Base-by-base conservation (phyloP, 2,888 invertebrate species). In the Oegoconia quadripuncta region DNA sequence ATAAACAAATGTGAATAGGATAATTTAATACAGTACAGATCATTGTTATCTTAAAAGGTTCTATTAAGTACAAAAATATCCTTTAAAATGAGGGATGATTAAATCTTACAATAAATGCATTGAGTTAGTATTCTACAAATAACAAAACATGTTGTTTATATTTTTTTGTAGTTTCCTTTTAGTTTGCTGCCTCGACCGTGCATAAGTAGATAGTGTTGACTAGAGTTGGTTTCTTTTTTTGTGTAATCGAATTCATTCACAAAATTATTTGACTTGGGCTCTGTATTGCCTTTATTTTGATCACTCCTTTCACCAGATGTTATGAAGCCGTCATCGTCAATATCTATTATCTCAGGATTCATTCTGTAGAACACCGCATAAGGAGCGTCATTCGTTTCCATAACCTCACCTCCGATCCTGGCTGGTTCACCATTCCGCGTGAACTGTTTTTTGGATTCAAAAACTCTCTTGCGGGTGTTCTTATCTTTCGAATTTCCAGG, bases 361-460 rank as follows among this genome's bases (percentile, higher is more conserved):
- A 63, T 68, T 48, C 67, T 65, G 34, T 79, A 74, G 39, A 79
- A 80, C 15, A 77, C 46, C 1, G 81, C 76, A 25, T 78, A 76
- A 0, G 74, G 73, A 8, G 55, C 59, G 1, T 62, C 56, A 5
- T 27, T 27, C 7, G 4, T 12, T 14, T 66, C 58, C 7, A 58
- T 44, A 18, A 45, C 52, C 4, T 66, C 60, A 18, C 46, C 66
- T 1, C 58, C 64, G 16, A 63, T 56, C 30, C 60, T 63, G 1
- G 52, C 29, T 1, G 33, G 25, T 6, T 32, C 44, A n/a, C n/a
- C n/a, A 33, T 26, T 37, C 17, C 23, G 26, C 18, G 12, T 39
- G 17, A 54, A 49, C 8, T 50, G 7, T 8, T 23, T 23, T 8
- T 8, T 3, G n/a, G 7, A 9, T 8, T 23, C 23, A 9, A 23